phyloP scores from a whole-genome alignment of 2,888 invertebrate species.

The Drosophila monieri region DNA sequence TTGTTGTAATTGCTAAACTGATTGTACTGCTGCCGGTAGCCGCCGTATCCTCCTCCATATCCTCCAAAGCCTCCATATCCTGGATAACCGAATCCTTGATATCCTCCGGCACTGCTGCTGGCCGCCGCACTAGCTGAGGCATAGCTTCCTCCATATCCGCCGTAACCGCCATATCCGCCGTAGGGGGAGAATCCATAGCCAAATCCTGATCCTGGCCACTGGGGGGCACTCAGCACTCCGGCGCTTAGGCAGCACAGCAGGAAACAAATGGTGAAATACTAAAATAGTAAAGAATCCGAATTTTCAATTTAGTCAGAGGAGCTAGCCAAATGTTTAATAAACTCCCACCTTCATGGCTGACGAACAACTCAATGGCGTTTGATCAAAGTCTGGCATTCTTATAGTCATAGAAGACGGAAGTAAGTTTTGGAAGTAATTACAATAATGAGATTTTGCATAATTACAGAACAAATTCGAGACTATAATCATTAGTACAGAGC shows the following conservation, averaged over 20 bases:
- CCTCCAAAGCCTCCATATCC: constrained; percentile 55
- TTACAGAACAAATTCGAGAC: constrained; percentile 46
- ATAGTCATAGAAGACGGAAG: constrained; percentile 55
- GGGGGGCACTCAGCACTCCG: constrained; percentile 44
- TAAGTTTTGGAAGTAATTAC: constrained; percentile 45
- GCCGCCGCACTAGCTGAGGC: constrained; percentile 51
- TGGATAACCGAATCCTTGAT: constrained; percentile 44
- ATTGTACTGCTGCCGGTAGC: constrained; percentile 48
- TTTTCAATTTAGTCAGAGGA: background rate
- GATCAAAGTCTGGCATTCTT: constrained; percentile 53
- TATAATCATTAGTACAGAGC: constrained; percentile 32
- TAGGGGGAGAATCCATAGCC: constrained; percentile 67
- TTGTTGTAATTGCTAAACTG: constrained; percentile 50
- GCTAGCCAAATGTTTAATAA: background rate
- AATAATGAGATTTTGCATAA: constrained; percentile 51
- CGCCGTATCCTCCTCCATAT: constrained; percentile 49
- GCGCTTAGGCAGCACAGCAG: constrained; percentile 35
- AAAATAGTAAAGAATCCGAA: background rate
- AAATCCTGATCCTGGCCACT: constrained; percentile 51
- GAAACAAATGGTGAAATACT: constrained; percentile 32
- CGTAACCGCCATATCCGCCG: constrained; percentile 52
- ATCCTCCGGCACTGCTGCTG: constrained; percentile 57
- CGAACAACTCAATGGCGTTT: constrained; percentile 15
- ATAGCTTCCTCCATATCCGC: constrained; percentile 53
- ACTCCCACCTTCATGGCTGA: constrained; percentile 62